phyloP scores from a whole-genome alignment of 2,888 invertebrate genomes.

The Chirona hameri region DNA sequence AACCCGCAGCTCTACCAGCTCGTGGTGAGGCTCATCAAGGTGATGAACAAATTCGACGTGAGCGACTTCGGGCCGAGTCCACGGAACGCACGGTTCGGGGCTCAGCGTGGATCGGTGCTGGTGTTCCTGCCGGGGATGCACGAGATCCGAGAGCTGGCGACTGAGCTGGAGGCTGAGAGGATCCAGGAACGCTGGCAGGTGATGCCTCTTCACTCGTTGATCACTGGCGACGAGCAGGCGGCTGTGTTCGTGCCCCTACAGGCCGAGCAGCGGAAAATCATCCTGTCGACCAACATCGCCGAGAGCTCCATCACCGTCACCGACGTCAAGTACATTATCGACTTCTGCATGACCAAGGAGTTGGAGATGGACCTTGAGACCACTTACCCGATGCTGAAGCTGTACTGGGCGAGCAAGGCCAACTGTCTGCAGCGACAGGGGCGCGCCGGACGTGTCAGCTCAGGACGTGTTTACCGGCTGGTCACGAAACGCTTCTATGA shows the following conservation, averaged over 20 bases:
- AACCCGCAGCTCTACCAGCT: conserved; percentile 8
- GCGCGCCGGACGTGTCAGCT: conserved; percentile 81
- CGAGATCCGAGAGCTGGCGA: conserved; percentile 58
- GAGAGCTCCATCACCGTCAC: conserved; percentile 89
- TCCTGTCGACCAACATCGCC: conserved; percentile 85
- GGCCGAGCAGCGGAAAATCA: conserved; percentile 70
- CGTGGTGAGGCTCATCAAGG: conserved; percentile 36
- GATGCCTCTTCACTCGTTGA: conserved; percentile 59
- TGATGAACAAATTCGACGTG: conserved; percentile 35
- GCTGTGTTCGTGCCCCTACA: conserved; percentile 60
- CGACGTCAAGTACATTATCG: conserved; percentile 85
- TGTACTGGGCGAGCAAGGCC: conserved; percentile 83
- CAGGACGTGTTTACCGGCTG: conserved; percentile 77
- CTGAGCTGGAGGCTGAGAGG: not conserved
- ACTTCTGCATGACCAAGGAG: conserved; percentile 87
- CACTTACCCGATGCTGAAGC: conserved; percentile 70
- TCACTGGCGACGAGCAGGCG: conserved; percentile 71
- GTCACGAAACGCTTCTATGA: conserved; percentile 63
- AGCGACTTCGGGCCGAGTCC: conserved; percentile 41
- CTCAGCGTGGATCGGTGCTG: conserved; percentile 61
- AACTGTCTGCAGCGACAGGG: conserved; percentile 88
- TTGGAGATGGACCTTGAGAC: conserved; percentile 69
- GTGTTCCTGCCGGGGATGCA: conserved; percentile 84
- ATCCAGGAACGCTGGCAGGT: conserved; percentile 41
- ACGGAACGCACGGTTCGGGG: conserved; percentile 40